Percentiles rank a stretch among this genome's conserved stretches.
Conservation (phyloP, 2,113 vertebrate genomes). For the Riparia riparia region DNA sequence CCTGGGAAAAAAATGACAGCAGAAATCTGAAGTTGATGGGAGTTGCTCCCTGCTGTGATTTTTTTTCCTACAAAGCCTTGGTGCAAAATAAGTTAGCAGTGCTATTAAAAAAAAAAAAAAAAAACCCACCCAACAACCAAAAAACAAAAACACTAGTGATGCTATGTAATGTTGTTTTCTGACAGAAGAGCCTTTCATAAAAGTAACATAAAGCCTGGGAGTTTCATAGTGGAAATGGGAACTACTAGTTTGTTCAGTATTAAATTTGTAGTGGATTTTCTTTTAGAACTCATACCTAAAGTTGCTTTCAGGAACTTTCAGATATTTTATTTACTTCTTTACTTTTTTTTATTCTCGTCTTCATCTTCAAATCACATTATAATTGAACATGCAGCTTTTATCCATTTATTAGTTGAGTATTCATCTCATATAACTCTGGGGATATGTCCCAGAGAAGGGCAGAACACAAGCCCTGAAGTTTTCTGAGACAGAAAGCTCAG, state of each 20-base stretch:
- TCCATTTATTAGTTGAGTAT: background rate
- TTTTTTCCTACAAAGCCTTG: background rate
- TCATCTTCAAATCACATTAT: background rate
- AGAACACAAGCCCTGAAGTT: background rate
- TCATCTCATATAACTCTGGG: background rate
- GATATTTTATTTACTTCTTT: background rate
- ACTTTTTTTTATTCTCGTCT: background rate
- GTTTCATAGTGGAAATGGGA: background rate
- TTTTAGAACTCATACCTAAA: background rate
- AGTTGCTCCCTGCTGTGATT: fast-evolving
- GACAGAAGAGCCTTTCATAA: background rate
- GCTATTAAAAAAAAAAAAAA: background rate
- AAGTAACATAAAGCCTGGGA: background rate
- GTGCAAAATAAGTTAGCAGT: background rate
- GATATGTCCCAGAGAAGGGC: background rate
- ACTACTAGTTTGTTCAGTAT: background rate
- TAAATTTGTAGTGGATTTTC: background rate
- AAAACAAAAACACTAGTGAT: background rate
- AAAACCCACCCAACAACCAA: too few species aligned
- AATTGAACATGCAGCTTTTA: background rate
- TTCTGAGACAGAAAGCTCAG: background rate
- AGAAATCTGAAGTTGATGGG: background rate
- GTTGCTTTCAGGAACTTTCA: background rate
- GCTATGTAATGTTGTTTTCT: background rate
- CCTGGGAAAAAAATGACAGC: background rate